Evolutionary conservation across 1,140 invertebrate genomes (phyloP).

Genomic region (Heliconius nattereri): DNA sequence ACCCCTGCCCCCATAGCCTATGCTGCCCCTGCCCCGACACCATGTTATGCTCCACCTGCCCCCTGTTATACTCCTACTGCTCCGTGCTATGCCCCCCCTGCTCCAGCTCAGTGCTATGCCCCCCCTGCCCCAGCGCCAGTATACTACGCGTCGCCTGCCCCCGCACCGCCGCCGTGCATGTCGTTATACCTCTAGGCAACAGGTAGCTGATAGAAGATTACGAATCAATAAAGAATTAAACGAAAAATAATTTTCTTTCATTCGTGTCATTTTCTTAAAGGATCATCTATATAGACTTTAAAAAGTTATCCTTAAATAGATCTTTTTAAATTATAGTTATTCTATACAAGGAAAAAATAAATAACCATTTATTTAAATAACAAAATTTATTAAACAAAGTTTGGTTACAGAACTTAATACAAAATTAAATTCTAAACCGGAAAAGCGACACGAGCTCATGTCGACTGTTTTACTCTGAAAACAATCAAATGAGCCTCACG

Average conservation of each 20-base stretch:
- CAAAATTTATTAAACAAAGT: slow-evolving; percentile 51
- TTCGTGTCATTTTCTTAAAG: neutral
- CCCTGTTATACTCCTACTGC: slow-evolving; percentile 13
- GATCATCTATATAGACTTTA: too few species aligned
- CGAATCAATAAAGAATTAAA: neutral
- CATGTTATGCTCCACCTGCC: neutral
- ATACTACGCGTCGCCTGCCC: slow-evolving; percentile 13
- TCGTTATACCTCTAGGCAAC: slow-evolving; percentile 4
- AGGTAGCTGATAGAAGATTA: neutral
- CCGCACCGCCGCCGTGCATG: slow-evolving; percentile 17
- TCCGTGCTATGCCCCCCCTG: slow-evolving; percentile 16
- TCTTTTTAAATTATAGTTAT: neutral
- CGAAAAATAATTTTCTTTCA: neutral
- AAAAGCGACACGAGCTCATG: slow-evolving; percentile 10
- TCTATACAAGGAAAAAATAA: slow-evolving; percentile 30
- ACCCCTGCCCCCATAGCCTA: neutral
- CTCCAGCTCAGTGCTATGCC: slow-evolving; percentile 14
- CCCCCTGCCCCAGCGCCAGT: slow-evolving; percentile 7
- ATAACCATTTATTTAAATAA: slow-evolving; percentile 41
- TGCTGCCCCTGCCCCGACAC: neutral
- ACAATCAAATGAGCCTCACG: slow-evolving; percentile 18
- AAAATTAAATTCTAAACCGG: slow-evolving; percentile 64
- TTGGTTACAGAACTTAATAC: slow-evolving; percentile 69
- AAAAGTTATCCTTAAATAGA: neutral
- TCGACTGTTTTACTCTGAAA: neutral